Base-by-base conservation (phyloP, 2,888 invertebrate genomes). In the Agrotis puta region DNA sequence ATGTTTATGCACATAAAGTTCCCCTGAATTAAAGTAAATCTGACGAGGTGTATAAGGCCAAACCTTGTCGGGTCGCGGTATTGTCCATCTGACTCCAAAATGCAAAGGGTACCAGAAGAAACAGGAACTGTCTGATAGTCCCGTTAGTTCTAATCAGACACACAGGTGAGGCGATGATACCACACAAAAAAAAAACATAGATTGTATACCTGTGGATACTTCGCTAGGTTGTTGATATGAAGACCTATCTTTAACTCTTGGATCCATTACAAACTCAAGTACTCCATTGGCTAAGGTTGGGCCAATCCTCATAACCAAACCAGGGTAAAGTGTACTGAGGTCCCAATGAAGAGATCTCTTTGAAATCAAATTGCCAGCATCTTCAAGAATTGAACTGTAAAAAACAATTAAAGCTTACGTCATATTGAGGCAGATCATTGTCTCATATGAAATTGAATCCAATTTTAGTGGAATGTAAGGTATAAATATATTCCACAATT, bases 281-380 rank as follows among this genome's bases (percentile, higher is more conserved):
- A 98, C 93, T 59, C 98, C 98, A 79, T 97, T 97, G 0, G 97
- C 97, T 2, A 97, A 93, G 51, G 97, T 97, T 51, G 98, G 98
- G 3, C 98, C 97, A 61, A 98, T 97, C 77, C 97, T 97, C 96
- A 98, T 97, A 70, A 97, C 96, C 16, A 98, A 91, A 0, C 98
- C 98, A 0, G 98, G 98, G 90, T 98, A 98, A 2, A 98, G 77
- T 7, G 92, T 95, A 70, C 97, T 97, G 91, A 98, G 96, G 77
- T 98, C 98, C 98, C 98, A 98, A 84, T 97, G 97, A 67, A 98
- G 90, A 20, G 97, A 97, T 63, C 98, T 96, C 79, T 97, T 97
- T 14, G 98, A 97, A 86, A 98, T 97, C 14, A 98, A 93, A 69
- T 97, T 95, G 74, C 97, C 96, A 14, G 97, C 96, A 82, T 97